Base-by-base conservation (phyloP, 2,113 vertebrate genomes). In the Morone chrysops region DNA sequence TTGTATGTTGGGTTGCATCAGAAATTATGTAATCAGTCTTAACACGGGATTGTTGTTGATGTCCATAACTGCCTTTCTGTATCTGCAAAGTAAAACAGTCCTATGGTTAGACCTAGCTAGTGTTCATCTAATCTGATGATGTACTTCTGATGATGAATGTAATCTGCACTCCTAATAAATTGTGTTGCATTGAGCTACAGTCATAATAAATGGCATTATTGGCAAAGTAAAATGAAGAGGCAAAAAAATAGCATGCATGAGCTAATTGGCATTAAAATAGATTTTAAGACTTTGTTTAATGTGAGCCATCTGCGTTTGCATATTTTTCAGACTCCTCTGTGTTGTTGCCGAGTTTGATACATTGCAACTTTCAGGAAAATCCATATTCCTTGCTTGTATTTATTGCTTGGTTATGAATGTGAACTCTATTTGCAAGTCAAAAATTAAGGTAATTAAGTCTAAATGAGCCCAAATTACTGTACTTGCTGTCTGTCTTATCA, bases 361-460 rank as follows among this genome's bases (percentile, higher is more conserved):
- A 50, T 38, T 25, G 41, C 22, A 50, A n/a, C 43, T n/a, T 45
- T 20, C 16, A 76, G 40, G 5, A 59, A 59, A 59, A 50, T 50
- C 53, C 4, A 25, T 40, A 59, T 40, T 40, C 54, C 43, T 20
- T 40, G 6, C 3, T 51, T 78, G 38, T 69, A 69, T 78, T 78
- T 78, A 59, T 25, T 36, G 45, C 22, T 14, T 45, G 16, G 59
- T 41, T 53, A 25, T 41, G 31, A 22, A 68, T 40, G 9, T 36
- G 38, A 54, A n/a, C 22, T 54, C 5, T 22, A 53, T 62, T 62
- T 70, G 22, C 38, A 56, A 54, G 59, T 80, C 38, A 45, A 56
- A 43, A 47, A 38, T 62, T 2, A 31, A 31, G 20, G 10, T 62
- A 11, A 59, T 36, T 10, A 43, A 40, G 18, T 22, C 36, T 53